Base-by-base conservation (phyloP, 2,797 vertebrate genomes). In the Brotula barbata region DNA sequence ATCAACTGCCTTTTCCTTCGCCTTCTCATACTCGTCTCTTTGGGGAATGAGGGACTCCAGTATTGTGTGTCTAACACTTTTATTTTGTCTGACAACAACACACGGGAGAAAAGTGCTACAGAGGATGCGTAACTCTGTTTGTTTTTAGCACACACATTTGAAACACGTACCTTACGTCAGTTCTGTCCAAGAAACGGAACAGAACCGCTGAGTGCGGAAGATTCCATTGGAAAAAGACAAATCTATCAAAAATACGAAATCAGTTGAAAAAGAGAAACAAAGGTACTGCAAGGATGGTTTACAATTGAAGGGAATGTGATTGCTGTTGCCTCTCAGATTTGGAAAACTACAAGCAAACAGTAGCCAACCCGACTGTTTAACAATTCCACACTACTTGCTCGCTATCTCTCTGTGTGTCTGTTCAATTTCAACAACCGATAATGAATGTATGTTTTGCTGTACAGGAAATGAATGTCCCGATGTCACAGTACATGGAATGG, bases 371-470 rank as follows among this genome's bases (percentile, higher is more conserved):
- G 85, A 90, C 88, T 88, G 85, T 87, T 89, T 81, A 83, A 83
- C 72, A 84, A 84, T 59, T 88, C 81, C 86, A 83, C 85, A 87
- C 84, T 87, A 84, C 81, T 79, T 85, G 78, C 86, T 83, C 76
- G 85, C 85, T 87, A 84, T 77, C 82, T 84, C 66, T 85, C 73
- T 85, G 76, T 88, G 54, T 72, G 77, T 87, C 80, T 85, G 74
- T 78, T 89, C 17, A 73, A 82, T 89, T 84, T 83, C 84, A 86
- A 88, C 88, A 92, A 92, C 91, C 91, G 91, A 92, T 92, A 89
- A 85, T 91, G 91, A 92, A 92, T 92, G 91, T 92, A 92, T 90
- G 89, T 87, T 91, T 90, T 90, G 88, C 86, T 90, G 87, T 90
- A 89, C 89, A 90, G 88, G 84, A 89, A 87, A 87, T 87, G 88